These are phyloP conservation scores for Pagetopsis macropterus DNA, from an alignment of 2,797 vertebrate genomes.

Conservation along the genomic window DNA sequence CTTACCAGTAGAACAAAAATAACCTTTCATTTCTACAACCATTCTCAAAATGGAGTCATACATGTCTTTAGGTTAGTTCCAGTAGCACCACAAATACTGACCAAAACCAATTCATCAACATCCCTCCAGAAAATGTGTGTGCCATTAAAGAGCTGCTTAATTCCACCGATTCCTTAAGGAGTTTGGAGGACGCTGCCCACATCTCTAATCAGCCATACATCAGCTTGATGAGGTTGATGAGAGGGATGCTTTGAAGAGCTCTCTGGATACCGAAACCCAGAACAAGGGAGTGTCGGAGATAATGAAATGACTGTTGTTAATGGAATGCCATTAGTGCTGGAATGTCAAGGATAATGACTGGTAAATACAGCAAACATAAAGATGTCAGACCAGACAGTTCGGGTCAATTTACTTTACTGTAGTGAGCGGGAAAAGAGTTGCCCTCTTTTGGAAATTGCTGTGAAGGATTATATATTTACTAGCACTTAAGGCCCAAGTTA, in stretches of 20 bases:
- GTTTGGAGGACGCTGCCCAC: conserved; percentile 25
- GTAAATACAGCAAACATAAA: conserved; percentile 54
- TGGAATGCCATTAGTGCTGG: conserved; percentile 60
- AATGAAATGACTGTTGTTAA: conserved; percentile 71
- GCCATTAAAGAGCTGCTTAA: conserved; percentile 25
- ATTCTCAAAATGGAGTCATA: conserved; percentile 4
- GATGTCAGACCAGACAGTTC: conserved; percentile 39
- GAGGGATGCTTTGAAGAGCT: conserved; percentile 65
- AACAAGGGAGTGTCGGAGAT: conserved; percentile 62
- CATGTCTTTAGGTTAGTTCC: not conserved
- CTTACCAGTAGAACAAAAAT: conserved; percentile 25
- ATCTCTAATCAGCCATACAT: conserved; percentile 58
- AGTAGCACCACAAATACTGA: conserved; percentile 7
- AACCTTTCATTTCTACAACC: conserved; percentile 42
- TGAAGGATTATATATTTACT: conserved; percentile 5
- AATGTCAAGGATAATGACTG: conserved; percentile 53
- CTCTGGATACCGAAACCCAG: conserved; percentile 57
- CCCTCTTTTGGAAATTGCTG: not conserved
- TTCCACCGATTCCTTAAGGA: conserved; percentile 26
- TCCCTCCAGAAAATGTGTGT: conserved; percentile 17
- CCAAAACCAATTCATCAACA: conserved; percentile 27
- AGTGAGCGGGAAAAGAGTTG: not conserved
- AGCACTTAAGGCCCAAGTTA: not conserved
- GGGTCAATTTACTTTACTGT: conserved; percentile 42
- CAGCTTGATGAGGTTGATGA: conserved; percentile 51